Base-by-base conservation (phyloP, 2,113 vertebrate genomes). In the Laterallus jamaicensis region DNA sequence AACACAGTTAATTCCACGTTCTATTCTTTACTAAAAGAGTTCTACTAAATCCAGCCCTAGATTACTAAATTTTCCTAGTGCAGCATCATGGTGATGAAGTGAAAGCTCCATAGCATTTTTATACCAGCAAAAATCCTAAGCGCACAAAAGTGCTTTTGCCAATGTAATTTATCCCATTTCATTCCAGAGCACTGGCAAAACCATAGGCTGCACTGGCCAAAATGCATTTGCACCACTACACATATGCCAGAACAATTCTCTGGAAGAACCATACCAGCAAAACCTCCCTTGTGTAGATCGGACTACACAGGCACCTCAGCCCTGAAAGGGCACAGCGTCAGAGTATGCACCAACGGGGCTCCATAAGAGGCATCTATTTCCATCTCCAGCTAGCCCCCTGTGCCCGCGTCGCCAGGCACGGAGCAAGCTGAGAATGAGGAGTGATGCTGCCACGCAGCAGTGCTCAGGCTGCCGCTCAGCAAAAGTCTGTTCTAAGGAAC, bases 251-350 rank as follows among this genome's bases (percentile, higher is more conserved):
- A 63, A 77, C 40, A 42, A 63, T 8, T 7, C 31, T 9, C 28
- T 32, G 49, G 28, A 75, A 78, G 39, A 83, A 37, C 10, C 64
- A 19, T 0, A 47, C 12, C 59, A 52, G 37, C 31, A 75, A 29
- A 70, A 18, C 15, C 40, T 47, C 11, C 8, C 32, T 5, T 21
- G 29, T 3, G 50, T 12, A 76, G 50, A 31, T 40, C 37, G 32
- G 70, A 40, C 26, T 25, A 9, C 6, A 0, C 11, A 39, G 69
- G 37, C 42, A 55, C 2, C 47, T 71, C 11, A 17, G 62, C 28
- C 25, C 22, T 0, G 5, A 11, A 9, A 15, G 64, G 32, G 54
- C 50, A 54, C n/a, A 5, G 7, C 4, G 6, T 4, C 3, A 1
- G 60, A 52, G 16, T 3, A 3, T 1, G 29, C 35, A 54, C 67